Evolutionary conservation across 2,888 invertebrate genomes (phyloP).

Genomic region (Prosapia bicincta): DNA sequence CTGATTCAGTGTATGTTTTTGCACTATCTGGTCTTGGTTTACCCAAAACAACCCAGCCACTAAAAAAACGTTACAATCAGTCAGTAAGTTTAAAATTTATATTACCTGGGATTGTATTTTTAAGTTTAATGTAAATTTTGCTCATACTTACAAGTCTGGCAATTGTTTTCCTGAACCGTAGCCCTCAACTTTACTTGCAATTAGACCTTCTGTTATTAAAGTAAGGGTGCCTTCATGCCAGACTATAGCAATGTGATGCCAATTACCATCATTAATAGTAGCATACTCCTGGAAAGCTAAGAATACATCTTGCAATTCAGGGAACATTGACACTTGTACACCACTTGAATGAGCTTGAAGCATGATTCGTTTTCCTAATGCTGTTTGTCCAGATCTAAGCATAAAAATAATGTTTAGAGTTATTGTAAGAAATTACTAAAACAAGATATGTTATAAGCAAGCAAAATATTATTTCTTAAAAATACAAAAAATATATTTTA

Average conservation of each 20-base stretch:
- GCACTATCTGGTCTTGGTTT: slow-evolving; percentile 76
- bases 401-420: too few relatives aligned
- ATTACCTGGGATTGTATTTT: too few relatives aligned
- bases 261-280: slow-evolving; percentile 92
- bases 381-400: slow-evolving; percentile 77
- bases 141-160: slow-evolving; percentile 70
- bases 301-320: slow-evolving; percentile 84
- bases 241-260: slow-evolving; percentile 94
- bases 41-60: slow-evolving; percentile 89
- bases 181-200: slow-evolving; percentile 87
- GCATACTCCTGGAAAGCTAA: slow-evolving; percentile 88
- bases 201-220: slow-evolving; percentile 91
- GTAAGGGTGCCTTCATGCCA: slow-evolving; percentile 92
- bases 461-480: too few relatives aligned
- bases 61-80: slow-evolving; percentile 47
- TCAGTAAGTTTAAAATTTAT: too few relatives aligned
- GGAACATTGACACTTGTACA: slow-evolving; percentile 87
- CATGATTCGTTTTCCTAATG: slow-evolving; percentile 72
- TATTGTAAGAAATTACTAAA: too few relatives aligned
- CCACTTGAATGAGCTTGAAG: slow-evolving; percentile 91
- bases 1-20: slow-evolving; percentile 78
- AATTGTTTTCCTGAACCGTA: slow-evolving; percentile 79
- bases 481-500: too few relatives aligned
- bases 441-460: too few relatives aligned
- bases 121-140: background rate